These are phyloP conservation scores for Psittacula echo DNA, from an alignment of 2,797 vertebrate species.

Conservation along the genomic window DNA sequence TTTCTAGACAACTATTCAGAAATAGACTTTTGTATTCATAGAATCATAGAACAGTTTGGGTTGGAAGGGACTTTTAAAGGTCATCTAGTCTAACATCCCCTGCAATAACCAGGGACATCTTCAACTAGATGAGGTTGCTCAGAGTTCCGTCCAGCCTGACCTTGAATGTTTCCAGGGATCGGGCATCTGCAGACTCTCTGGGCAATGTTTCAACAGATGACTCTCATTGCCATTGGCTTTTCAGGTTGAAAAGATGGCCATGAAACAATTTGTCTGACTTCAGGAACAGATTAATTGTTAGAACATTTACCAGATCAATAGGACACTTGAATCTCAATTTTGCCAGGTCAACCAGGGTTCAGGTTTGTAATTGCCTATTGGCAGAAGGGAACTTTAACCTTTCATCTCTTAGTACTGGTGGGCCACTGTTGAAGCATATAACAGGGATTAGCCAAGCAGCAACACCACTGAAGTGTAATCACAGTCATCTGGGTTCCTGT, in stretches of 20 bases:
- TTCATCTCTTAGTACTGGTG: not conserved
- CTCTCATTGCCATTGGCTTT: not conserved
- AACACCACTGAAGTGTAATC: not conserved
- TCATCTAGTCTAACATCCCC: accelerated
- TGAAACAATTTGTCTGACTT: not conserved
- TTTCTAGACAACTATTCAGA: not conserved
- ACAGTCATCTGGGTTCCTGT: not conserved
- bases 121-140: not conserved
- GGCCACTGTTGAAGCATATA: not conserved
- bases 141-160: not conserved
- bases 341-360: not conserved
- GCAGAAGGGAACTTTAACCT: not conserved
- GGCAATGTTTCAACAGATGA: not conserved
- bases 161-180: not conserved
- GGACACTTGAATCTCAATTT: not conserved
- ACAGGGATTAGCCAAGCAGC: not conserved
- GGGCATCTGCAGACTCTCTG: not conserved
- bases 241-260: not conserved
- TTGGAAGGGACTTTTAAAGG: not conserved
- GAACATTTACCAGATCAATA: not conserved
- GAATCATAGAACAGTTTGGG: not conserved
- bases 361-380: not conserved
- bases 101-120: not conserved
- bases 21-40: not conserved
- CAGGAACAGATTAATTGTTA: not conserved